These are phyloP conservation scores for Xenopus petersii DNA, from an alignment of 2,797 vertebrate species.

Conservation along the genomic window DNA sequence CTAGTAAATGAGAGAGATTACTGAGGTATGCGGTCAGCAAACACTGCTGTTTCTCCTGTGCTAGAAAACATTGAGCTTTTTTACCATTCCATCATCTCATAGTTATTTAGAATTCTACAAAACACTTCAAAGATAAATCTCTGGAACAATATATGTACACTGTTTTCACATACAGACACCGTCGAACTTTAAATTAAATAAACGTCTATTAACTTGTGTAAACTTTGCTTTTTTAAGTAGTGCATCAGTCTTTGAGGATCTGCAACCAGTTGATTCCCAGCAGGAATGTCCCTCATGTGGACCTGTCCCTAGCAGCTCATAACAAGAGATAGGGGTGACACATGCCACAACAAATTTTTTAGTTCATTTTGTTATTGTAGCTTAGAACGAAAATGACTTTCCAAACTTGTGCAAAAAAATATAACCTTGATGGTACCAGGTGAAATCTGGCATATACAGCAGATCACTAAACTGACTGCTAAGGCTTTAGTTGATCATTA, in stretches of 20 bases:
- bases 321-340: neutral
- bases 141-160: constrained; percentile 73
- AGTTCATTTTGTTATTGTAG: constrained; percentile 9
- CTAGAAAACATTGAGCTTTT: constrained; percentile 62
- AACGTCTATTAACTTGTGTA: constrained; percentile 64
- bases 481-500: neutral
- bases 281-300: constrained; percentile 30
- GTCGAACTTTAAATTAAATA: constrained; percentile 73
- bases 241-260: constrained; percentile 67
- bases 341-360: constrained; percentile 9
- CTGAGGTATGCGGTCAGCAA: constrained; percentile 44
- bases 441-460: constrained; percentile 3
- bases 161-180: constrained; percentile 66
- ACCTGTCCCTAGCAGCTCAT: constrained; percentile 17
- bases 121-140: constrained; percentile 77
- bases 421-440: constrained; percentile 19
- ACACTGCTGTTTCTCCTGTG: constrained; percentile 40
- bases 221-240: constrained; percentile 69
- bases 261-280: constrained; percentile 34
- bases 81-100: constrained; percentile 61
- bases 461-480: neutral
- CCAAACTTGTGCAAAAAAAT: constrained; percentile 24
- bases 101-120: constrained; percentile 64
- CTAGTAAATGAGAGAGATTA: constrained; percentile 35
- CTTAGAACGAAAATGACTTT: constrained; percentile 3